Percentiles rank a stretch among this genome's conserved stretches.
phyloP scores from a whole-genome alignment of 2,797 vertebrate genomes.

The Triplophysa bombifrons region DNA sequence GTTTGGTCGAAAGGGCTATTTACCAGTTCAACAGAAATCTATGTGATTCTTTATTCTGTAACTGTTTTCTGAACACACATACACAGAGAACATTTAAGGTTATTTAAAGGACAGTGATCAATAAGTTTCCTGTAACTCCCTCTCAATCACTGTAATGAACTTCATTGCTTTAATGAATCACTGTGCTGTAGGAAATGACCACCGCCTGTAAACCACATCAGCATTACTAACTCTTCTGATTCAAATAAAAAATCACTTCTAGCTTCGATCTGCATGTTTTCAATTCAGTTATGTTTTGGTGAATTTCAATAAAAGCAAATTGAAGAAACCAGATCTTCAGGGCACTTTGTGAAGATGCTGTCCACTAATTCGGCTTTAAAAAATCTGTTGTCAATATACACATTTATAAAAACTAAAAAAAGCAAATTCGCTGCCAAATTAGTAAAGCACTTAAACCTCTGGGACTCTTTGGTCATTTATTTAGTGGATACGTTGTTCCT shows the following conservation, averaged over 20 bases:
- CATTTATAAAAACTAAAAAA: too few species aligned
- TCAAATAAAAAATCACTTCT: not conserved
- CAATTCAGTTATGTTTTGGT: too few species aligned
- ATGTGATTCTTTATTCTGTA: not conserved
- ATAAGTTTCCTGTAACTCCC: slow-evolving; percentile 81
- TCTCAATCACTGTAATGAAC: slow-evolving; percentile 85
- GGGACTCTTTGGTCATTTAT: too few species aligned
- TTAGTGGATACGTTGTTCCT: too few species aligned
- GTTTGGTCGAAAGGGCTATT: not conserved
- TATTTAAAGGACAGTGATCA: slow-evolving; percentile 84
- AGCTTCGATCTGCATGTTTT: not conserved
- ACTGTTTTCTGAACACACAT: slow-evolving; percentile 38
- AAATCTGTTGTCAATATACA: too few species aligned
- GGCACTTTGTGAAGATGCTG: too few species aligned
- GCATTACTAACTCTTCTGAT: slow-evolving; percentile 59
- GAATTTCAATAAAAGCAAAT: too few species aligned
- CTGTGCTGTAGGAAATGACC: slow-evolving; percentile 70
- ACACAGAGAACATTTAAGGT: slow-evolving; percentile 78
- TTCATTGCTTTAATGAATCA: slow-evolving; percentile 82
- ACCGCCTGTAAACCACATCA: slow-evolving; percentile 68
- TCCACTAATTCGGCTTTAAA: too few species aligned
- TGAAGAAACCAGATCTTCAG: too few species aligned
- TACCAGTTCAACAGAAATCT: not conserved
- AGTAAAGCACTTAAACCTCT: too few species aligned
- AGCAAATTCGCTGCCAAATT: too few species aligned